Conservation (phyloP, 2,888 invertebrate species). For the Xestia sexstrigata region DNA sequence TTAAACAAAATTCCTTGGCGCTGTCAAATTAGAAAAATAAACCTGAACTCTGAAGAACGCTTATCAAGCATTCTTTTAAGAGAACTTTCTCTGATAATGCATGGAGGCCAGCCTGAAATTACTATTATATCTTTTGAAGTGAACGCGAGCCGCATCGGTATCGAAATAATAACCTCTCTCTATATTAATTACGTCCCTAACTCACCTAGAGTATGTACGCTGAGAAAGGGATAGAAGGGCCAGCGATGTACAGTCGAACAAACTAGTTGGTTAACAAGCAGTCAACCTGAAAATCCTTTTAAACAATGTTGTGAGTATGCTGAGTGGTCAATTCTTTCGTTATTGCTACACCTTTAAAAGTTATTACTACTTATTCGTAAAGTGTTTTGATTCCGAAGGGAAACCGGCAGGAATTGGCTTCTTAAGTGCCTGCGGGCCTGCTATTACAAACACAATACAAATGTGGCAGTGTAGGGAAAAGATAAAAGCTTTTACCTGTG, state of each 20-base stretch:
- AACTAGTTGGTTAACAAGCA: background rate
- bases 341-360: background rate
- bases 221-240: constrained; percentile 81
- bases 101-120: constrained; percentile 75
- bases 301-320: background rate
- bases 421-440: no score
- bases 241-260: constrained; percentile 65
- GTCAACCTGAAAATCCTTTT: background rate
- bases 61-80: constrained; percentile 78
- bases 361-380: background rate
- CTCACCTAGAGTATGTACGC: constrained; percentile 75
- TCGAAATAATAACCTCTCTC: constrained; percentile 87
- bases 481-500: no score
- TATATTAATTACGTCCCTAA: constrained; percentile 85
- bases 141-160: constrained; percentile 73
- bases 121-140: constrained; percentile 77
- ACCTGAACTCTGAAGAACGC: constrained; percentile 61
- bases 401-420: no score
- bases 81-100: constrained; percentile 87
- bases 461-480: background rate
- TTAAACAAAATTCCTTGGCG: constrained; percentile 52
- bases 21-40: constrained; percentile 66
- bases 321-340: background rate
- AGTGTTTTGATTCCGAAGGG: no score
- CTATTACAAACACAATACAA: background rate